Conservation (phyloP, 1,140 invertebrate species). For the Papilio aristodemus region DNA sequence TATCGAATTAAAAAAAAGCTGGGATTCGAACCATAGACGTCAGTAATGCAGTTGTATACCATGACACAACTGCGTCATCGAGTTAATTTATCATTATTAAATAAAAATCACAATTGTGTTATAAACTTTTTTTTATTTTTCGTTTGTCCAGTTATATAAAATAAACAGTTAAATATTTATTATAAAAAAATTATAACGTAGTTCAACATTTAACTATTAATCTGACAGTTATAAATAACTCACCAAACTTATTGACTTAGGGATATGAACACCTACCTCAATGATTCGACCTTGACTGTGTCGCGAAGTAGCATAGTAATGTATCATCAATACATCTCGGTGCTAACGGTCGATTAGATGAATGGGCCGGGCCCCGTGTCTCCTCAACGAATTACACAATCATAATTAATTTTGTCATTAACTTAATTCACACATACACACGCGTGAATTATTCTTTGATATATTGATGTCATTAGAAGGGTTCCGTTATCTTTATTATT, state of each 20-base stretch:
- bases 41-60: no score
- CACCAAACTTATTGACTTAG: not conserved
- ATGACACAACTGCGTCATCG: no score
- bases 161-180: no score
- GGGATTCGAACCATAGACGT: no score
- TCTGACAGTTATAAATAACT: slow-evolving; percentile 3
- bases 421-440: not conserved
- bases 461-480: not conserved
- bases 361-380: slow-evolving; percentile 20
- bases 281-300: slow-evolving; percentile 22
- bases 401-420: slow-evolving; percentile 12
- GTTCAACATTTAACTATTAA: no score
- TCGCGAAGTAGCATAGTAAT: slow-evolving; percentile 7
- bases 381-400: slow-evolving; percentile 22
- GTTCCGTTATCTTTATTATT: not conserved
- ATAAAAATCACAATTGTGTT: no score
- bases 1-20: no score
- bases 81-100: no score
- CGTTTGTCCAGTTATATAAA: no score
- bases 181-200: no score
- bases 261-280: not conserved
- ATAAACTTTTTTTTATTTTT: no score
- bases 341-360: slow-evolving; percentile 20
- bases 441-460: not conserved
- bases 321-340: slow-evolving; percentile 7